These are phyloP conservation scores for Esox masquinongy DNA, from an alignment of 2,797 vertebrate genomes.

Conservation along the genomic window DNA sequence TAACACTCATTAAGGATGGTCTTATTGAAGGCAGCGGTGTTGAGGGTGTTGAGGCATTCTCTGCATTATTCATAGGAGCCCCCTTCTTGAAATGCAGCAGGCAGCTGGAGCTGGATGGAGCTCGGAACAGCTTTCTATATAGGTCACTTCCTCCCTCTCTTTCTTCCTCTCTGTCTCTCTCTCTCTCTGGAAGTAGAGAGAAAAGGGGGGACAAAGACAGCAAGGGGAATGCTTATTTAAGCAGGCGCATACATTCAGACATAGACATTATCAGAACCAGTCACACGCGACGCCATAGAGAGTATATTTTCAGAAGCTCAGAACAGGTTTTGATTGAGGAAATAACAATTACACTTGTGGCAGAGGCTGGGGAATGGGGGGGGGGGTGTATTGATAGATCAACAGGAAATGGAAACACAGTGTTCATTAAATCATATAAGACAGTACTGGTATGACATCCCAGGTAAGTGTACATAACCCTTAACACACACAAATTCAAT, in stretches of 20 bases:
- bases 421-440: constrained; percentile 30
- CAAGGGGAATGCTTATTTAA: constrained; percentile 67
- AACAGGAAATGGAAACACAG: constrained; percentile 44
- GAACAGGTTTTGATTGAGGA: constrained; percentile 55
- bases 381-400: constrained; percentile 32
- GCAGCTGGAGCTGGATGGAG: constrained; percentile 56
- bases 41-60: constrained; percentile 69
- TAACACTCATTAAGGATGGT: constrained; percentile 80
- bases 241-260: constrained; percentile 42
- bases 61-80: constrained; percentile 72
- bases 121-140: constrained; percentile 68
- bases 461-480: not conserved
- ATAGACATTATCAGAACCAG: constrained; percentile 13
- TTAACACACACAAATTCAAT: constrained; percentile 23
- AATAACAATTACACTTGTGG: constrained; percentile 60
- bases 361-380: not conserved
- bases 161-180: constrained; percentile 21
- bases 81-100: constrained; percentile 54
- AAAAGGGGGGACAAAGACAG: constrained; percentile 17
- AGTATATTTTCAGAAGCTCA: constrained; percentile 64
- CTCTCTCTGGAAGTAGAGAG: constrained; percentile 34
- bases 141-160: constrained; percentile 79
- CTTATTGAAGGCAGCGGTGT: constrained; percentile 75
- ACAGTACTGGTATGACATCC: too few relatives aligned
- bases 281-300: constrained; percentile 46